Percentiles rank a stretch among this genome's conserved stretches.
phyloP scores from a whole-genome alignment of 1,140 invertebrate species.

The Drosophila repletoides region DNA sequence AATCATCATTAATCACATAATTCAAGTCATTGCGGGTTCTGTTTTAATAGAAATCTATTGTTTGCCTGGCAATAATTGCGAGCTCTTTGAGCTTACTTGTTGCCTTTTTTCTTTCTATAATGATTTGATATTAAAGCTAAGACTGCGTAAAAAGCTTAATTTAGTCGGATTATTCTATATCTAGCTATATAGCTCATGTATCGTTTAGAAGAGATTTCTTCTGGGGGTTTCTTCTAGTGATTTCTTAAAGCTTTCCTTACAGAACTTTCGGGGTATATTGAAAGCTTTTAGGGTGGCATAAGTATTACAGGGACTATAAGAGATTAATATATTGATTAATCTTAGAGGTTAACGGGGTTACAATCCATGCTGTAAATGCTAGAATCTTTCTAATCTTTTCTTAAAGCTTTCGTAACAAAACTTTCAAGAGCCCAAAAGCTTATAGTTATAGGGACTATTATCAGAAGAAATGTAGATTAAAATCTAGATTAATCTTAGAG shows the following conservation, averaged over 20 bases:
- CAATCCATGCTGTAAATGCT: too few relatives aligned
- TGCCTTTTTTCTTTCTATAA: not conserved
- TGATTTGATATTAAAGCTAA: not conserved
- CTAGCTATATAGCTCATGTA: too few relatives aligned
- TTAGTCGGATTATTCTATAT: too few relatives aligned
- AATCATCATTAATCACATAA: constrained; percentile 39
- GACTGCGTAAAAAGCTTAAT: not conserved
- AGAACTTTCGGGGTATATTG: constrained; percentile 49
- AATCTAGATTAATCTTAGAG: too few relatives aligned
- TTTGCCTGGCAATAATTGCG: not conserved
- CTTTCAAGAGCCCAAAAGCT: too few relatives aligned
- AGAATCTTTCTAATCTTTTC: too few relatives aligned
- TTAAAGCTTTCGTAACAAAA: too few relatives aligned
- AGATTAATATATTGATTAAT: too few relatives aligned
- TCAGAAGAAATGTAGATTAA: too few relatives aligned
- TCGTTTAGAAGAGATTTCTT: too few relatives aligned
- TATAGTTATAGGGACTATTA: too few relatives aligned
- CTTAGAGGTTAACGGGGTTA: too few relatives aligned
- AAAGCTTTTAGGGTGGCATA: not conserved
- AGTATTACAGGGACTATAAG: not conserved
- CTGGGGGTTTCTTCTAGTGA: not conserved
- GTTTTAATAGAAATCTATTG: constrained; percentile 19
- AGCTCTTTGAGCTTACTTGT: constrained; percentile 2
- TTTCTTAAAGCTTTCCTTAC: constrained; percentile 39
- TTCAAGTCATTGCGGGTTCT: constrained; percentile 12